Evolutionary conservation across 2,888 invertebrate genomes (phyloP).

Genomic region (Pammene fasciana): DNA sequence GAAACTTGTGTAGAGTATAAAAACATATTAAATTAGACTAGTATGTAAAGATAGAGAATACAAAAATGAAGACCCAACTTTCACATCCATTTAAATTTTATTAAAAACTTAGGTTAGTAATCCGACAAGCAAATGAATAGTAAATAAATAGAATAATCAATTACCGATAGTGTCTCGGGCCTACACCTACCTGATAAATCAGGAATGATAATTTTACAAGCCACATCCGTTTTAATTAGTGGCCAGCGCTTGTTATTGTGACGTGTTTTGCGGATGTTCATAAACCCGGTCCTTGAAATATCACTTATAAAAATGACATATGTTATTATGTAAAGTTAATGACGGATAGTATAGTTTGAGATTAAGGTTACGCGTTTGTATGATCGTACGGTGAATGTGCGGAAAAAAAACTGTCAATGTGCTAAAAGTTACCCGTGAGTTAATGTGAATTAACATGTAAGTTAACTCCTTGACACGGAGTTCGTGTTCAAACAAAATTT

Average conservation of each 20-base stretch:
- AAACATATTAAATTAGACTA: too few relatives aligned
- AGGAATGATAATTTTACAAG: constrained; percentile 68
- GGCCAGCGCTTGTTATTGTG: constrained; percentile 51
- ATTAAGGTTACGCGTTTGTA: constrained; percentile 17
- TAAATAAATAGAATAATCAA: constrained; percentile 33
- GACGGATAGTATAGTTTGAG: constrained; percentile 13
- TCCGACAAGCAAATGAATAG: constrained; percentile 5
- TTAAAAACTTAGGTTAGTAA: neutral
- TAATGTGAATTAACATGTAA: neutral
- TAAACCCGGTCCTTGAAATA: constrained; percentile 36
- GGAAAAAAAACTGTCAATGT: constrained; percentile 5
- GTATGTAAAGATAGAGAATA: too few relatives aligned
- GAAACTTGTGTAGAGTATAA: too few relatives aligned
- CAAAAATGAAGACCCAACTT: too few relatives aligned
- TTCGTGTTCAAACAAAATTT: neutral
- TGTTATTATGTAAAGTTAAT: constrained; percentile 25
- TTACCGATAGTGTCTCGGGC: constrained; percentile 30
- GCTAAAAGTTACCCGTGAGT: neutral
- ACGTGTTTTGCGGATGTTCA: constrained; percentile 57
- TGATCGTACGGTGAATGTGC: constrained; percentile 11
- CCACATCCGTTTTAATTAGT: constrained; percentile 77
- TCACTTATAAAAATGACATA: constrained; percentile 24
- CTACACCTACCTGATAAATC: constrained; percentile 69
- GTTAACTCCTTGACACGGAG: neutral
- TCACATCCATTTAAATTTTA: too few relatives aligned